A percentile compares a stretch with the other conserved stretches of the same genome.
Evolutionary conservation across 92 coral and sea anemone species (phyloP).

Genomic region (Heliopora coerulea): DNA sequence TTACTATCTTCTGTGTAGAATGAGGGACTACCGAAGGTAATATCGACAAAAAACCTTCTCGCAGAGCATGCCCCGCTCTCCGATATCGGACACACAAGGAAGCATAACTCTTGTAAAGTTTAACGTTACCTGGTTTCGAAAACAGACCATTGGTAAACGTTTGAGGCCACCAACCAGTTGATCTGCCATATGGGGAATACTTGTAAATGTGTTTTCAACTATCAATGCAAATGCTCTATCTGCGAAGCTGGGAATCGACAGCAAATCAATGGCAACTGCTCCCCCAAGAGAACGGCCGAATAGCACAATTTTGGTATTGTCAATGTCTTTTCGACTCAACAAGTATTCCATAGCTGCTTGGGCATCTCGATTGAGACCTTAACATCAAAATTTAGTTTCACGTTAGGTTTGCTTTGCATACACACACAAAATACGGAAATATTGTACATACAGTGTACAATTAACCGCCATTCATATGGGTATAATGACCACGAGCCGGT

Average conservation of each 20-base stretch:
- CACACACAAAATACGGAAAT: too few relatives aligned
- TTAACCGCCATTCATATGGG: too few relatives aligned
- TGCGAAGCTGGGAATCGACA: conserved; percentile 66
- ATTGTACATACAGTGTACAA: too few relatives aligned
- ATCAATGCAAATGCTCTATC: conserved; percentile 85
- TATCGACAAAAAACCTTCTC: too few relatives aligned
- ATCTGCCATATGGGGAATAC: conserved; percentile 93
- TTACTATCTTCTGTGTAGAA: too few relatives aligned
- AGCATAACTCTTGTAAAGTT: too few relatives aligned
- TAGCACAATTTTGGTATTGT: conserved; percentile 74
- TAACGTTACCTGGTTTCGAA: conserved; percentile 83
- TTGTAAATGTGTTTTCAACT: conserved; percentile 93
- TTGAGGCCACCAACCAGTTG: conserved; percentile 77
- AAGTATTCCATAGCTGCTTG: conserved; percentile 91
- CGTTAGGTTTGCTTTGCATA: too few relatives aligned
- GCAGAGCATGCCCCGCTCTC: too few relatives aligned
- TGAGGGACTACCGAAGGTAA: too few relatives aligned
- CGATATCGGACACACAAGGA: too few relatives aligned
- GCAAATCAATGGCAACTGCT: conserved; percentile 86
- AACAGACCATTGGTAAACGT: conserved; percentile 89
- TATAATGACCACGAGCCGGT: too few relatives aligned
- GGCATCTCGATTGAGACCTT: conserved; percentile 83
- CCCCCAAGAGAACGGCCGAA: conserved; percentile 99
- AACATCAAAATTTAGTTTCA: neutral
- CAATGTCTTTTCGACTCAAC: conserved; percentile 81